phyloP scores from a whole-genome alignment of 2,113 vertebrate species.

The Corythaeola cristata region DNA sequence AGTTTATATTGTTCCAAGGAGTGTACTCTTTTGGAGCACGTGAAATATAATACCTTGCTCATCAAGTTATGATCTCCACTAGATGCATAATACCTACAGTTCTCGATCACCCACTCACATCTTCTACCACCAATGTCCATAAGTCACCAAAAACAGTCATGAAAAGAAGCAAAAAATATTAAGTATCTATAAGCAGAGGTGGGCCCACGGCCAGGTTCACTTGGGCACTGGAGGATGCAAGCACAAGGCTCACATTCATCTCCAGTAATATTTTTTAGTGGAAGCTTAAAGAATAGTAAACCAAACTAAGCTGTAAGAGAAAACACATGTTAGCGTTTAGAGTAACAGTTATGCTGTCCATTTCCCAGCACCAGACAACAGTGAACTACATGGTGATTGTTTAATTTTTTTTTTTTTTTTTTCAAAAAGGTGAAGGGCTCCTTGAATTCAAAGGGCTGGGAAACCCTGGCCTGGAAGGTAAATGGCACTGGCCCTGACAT shows the following conservation, averaged over 20 bases:
- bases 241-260: not conserved
- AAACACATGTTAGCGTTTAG: conserved; percentile 52
- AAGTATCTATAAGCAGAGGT: not conserved
- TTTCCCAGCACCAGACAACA: conserved; percentile 19
- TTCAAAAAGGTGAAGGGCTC: not conserved
- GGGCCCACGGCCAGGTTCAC: not conserved
- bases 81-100: not conserved
- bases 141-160: not conserved
- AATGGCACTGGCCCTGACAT: not conserved
- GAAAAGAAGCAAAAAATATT: not conserved
- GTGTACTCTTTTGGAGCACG: not conserved
- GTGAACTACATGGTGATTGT: not conserved
- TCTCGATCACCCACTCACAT: not conserved
- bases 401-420: not conserved
- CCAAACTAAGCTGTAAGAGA: not conserved
- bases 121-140: not conserved
- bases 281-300: conserved; percentile 7
- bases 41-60: not conserved
- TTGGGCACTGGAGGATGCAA: not conserved
- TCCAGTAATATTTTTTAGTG: not conserved
- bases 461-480: not conserved
- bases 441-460: not conserved
- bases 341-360: conserved; percentile 18
- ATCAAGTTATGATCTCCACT: not conserved
- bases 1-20: not conserved